phyloP scores from a whole-genome alignment of 1,140 invertebrate genomes.

The Drosophila bocqueti region DNA sequence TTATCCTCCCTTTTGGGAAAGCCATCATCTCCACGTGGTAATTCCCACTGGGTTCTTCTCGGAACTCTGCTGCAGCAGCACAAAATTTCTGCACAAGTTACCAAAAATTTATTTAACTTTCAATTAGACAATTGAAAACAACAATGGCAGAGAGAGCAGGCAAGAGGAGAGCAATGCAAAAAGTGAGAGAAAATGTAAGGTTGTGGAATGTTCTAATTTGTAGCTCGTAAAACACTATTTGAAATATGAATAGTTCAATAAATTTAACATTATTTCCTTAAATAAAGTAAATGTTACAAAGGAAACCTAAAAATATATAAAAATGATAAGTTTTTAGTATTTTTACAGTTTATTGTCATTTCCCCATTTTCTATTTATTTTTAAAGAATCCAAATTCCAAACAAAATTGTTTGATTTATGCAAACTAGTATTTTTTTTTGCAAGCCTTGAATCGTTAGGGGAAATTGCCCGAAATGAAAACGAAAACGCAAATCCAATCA shows the following conservation, averaged over 20 bases:
- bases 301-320: too few species aligned
- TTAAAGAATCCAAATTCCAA: neutral
- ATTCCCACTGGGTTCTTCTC: conserved; percentile 30
- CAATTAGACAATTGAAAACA: conserved; percentile 79
- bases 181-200: neutral
- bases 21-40: conserved; percentile 11
- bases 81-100: conserved; percentile 72
- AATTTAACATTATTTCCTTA: neutral
- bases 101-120: conserved; percentile 76
- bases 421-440: neutral
- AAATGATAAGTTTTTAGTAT: neutral
- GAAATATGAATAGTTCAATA: neutral
- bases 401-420: neutral
- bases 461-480: conserved; percentile 2
- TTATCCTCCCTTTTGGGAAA: neutral
- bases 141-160: conserved; percentile 9
- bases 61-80: conserved; percentile 67
- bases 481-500: conserved; percentile 37
- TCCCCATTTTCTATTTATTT: neutral
- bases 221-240: neutral
- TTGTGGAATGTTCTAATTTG: neutral
- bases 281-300: too few species aligned
- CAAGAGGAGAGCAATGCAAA: neutral
- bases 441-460: neutral
- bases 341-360: neutral